Base-by-base conservation (phyloP, 2,797 vertebrate genomes). In the Trematomus bernacchii region DNA sequence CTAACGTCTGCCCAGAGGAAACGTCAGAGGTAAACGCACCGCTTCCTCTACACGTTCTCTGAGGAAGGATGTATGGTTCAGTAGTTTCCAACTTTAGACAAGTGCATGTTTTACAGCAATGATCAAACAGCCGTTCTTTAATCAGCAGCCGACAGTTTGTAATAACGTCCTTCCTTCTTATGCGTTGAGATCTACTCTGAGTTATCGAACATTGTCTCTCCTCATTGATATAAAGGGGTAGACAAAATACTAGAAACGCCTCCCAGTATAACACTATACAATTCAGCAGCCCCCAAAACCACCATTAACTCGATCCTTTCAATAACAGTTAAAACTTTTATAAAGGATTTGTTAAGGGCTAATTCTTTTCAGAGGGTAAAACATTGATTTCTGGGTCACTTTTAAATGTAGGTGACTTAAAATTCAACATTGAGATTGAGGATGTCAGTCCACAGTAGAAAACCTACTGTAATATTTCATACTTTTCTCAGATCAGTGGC, bases 41-140 rank as follows among this genome's bases (percentile, higher is more conserved):
- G 12, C 63, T 74, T 63, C 3, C 2, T 54, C 55, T 82, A 77
- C 88, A 92, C 80, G 90, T 87, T 90, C 82, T 83, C 67, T 21
- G 40, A 54, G 48, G 66, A 43, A 72, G 78, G 69, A 54, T 66
- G 46, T 19, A 50, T 33, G 62, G 74, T 65, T 66, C 16, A 85
- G 76, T 59, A 70, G 66, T 66, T 69, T 30, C 51, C 21, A 58
- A 57, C 69, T 81, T 84, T 50, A 50, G n/a, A 61, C 10, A 30
- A 66, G 55, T 77, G 58, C 27, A 43, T 58, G 55, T 65, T 86
- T 84, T 74, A 54, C 55, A 69, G 23, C 64, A 61, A 50, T 71
- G 46, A 64, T 69, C 71, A 81, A 66, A 80, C 58, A 72, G 54
- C 62, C 15, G n/a, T 76, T 59, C 18, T 72, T 72, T 9, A 54